A percentile compares a stretch with the other conserved stretches of the same genome.
phyloP scores from a whole-genome alignment of 92 coral and sea anemone species.

The Virgularia gustaviana region DNA sequence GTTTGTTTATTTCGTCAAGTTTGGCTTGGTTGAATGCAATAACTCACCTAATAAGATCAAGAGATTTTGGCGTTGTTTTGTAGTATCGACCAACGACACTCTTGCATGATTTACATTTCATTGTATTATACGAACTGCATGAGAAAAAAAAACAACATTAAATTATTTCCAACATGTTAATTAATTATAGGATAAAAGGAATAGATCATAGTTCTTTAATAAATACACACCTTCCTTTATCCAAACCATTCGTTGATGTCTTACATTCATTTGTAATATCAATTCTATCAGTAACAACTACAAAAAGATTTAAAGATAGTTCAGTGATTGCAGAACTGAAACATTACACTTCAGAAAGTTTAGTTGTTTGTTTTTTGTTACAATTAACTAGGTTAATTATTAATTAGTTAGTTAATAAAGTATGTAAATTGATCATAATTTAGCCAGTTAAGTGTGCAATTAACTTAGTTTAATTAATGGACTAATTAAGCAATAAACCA shows the following conservation, averaged over 20 bases:
- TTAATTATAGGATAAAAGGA: neutral
- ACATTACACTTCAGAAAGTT: too few species aligned
- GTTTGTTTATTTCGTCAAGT: too few species aligned
- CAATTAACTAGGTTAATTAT: too few species aligned
- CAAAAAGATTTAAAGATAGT: too few species aligned
- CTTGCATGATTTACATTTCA: neutral
- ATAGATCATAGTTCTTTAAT: neutral
- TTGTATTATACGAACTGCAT: neutral
- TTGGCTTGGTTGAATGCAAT: too few species aligned
- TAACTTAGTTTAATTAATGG: too few species aligned
- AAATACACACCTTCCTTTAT: constrained; percentile 21
- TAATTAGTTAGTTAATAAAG: too few species aligned
- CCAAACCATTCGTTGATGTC: constrained; percentile 1
- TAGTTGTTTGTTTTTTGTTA: too few species aligned
- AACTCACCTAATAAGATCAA: neutral
- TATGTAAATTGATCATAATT: too few species aligned
- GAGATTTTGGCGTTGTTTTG: neutral
- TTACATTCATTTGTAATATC: neutral
- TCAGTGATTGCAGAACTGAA: too few species aligned
- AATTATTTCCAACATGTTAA: neutral
- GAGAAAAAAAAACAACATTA: neutral
- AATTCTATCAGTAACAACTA: constrained; percentile 24
- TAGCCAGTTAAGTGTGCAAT: too few species aligned
- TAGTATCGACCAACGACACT: neutral
- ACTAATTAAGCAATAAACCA: too few species aligned